phyloP scores from a whole-genome alignment of 2,888 invertebrate genomes.

The Oscheius sp. region DNA sequence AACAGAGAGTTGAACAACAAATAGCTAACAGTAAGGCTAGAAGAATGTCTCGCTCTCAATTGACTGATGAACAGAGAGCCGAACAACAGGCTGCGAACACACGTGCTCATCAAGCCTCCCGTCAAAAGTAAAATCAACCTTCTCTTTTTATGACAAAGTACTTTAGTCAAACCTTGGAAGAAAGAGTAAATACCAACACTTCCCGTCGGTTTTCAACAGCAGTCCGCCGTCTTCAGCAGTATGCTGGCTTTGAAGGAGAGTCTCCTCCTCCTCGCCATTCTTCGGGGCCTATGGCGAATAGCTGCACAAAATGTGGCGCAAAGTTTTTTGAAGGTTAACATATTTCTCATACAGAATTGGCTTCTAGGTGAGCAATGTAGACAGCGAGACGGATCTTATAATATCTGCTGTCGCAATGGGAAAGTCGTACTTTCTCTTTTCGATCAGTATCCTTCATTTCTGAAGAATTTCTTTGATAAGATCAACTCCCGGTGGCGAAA shows the following conservation, averaged over 20 bases:
- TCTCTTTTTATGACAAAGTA: not conserved
- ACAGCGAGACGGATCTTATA: not conserved
- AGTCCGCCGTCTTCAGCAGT: not conserved
- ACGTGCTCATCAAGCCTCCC: not conserved
- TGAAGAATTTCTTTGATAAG: not conserved
- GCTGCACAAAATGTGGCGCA: constrained; percentile 14
- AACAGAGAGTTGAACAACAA: too few species aligned
- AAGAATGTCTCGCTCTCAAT: too few species aligned
- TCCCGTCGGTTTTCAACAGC: not conserved
- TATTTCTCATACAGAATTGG: too few species aligned
- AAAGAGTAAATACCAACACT: not conserved
- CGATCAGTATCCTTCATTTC: not conserved
- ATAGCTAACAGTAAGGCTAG: too few species aligned
- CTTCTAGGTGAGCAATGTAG: not conserved
- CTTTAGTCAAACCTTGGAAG: not conserved
- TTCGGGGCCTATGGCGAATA: not conserved
- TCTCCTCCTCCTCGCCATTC: not conserved
- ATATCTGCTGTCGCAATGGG: constrained; percentile 13
- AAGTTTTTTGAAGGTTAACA: too few species aligned
- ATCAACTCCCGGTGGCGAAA: not conserved
- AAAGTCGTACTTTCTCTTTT: not conserved
- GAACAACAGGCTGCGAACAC: not conserved
- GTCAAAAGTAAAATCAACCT: not conserved
- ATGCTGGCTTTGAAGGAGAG: not conserved
- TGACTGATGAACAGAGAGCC: not conserved